Base-by-base conservation (phyloP, 2,888 invertebrate genomes). In the Apamea epomidion region DNA sequence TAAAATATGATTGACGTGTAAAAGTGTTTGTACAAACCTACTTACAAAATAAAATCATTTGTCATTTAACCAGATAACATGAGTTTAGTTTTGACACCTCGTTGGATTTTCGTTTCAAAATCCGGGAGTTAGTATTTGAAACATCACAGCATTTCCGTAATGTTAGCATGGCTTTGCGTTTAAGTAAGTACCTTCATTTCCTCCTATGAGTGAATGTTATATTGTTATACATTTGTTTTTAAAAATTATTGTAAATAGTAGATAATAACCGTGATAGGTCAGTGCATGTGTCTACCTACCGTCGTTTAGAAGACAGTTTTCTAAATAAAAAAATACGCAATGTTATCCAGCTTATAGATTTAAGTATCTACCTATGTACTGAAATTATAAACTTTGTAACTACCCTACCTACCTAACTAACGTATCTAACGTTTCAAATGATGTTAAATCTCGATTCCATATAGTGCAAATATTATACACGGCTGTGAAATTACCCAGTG, bases 401-500 rank as follows among this genome's bases (percentile, higher is more conserved):
- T 48, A 58, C 69, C 45, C 37, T 58, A 73, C n/a, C 64, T 72
- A 48, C 54, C 42, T 64, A 81, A 14, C 29, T 25, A 42, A n/a
- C n/a, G n/a, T 62, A 29, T 25, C 25, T 48, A 83, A 64, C 25
- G 29, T 81, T 77, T 67, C 32, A 82, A 82, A 67, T 32, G 16
- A n/a, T 65, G 29, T n/a, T 70, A 74, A 64, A 51, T 76, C 65
- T 78, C 29, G 54, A 78, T 81, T 75, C 80, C 78, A 42, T 80
- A 92, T 60, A 93, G 94, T 95, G 91, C 93, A 94, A 94, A 91
- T 84, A 91, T 90, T 75, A 86, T 90, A 91, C 80, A 92, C 92
- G 95, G 95, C 95, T 95, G 95, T 95, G 95, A 95, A 92, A 89
- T 87, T 89, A 91, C 85, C 82, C 91, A 92, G 93, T 95, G 92